These are phyloP conservation scores for Halictus ligatus DNA, from an alignment of 2,888 invertebrate genomes.

Conservation along the genomic window DNA sequence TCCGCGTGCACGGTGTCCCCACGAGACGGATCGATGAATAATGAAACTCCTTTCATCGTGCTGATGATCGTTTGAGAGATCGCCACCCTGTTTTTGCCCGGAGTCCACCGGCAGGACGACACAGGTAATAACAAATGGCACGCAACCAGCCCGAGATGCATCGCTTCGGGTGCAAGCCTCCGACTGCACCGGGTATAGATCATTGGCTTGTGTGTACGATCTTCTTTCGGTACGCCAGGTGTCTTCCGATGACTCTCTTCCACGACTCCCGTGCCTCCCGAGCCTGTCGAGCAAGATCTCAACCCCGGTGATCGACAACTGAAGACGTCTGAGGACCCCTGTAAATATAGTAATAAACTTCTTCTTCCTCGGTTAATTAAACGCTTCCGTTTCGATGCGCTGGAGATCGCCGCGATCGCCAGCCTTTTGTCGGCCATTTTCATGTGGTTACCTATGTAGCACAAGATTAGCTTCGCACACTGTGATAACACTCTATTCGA, in stretches of 20 bases:
- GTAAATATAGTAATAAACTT: constrained; percentile 1
- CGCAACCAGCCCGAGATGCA: constrained; percentile 67
- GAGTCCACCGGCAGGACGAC: constrained; percentile 58
- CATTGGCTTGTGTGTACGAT: constrained; percentile 3
- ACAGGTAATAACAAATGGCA: constrained; percentile 76
- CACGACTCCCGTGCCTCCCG: background rate
- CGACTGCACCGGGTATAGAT: constrained; percentile 8
- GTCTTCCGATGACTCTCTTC: background rate
- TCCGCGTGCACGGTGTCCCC: constrained; percentile 6
- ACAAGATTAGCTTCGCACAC: background rate
- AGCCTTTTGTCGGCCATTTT: background rate
- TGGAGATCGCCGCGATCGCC: background rate
- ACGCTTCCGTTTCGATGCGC: background rate
- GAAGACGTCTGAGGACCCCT: background rate
- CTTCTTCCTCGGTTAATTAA: background rate
- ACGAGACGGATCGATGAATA: constrained; percentile 70
- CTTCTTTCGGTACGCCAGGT: constrained; percentile 2
- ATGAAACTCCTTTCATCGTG: constrained; percentile 71
- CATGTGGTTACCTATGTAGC: background rate
- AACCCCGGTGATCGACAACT: background rate
- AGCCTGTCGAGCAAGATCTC: background rate
- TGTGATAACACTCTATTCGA: background rate
- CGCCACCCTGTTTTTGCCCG: constrained; percentile 63
- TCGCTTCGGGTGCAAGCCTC: constrained; percentile 18
- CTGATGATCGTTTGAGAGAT: constrained; percentile 64